Evolutionary conservation across 2,797 vertebrate genomes (phyloP).

Genomic region (Gephyroberyx darwinii): DNA sequence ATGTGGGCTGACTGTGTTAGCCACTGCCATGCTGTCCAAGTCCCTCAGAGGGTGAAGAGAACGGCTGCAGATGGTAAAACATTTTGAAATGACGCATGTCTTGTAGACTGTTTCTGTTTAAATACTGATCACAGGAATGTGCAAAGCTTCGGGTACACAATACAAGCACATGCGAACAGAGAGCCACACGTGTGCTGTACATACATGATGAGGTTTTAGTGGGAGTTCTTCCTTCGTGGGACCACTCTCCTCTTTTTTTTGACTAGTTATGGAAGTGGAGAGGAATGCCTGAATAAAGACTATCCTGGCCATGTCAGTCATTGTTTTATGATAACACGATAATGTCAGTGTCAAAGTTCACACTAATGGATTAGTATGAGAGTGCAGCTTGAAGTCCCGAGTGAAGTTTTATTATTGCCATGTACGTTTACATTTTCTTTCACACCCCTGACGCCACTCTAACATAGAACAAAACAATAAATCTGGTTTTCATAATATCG

Average conservation of each 20-base stretch:
- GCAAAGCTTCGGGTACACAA: constrained; percentile 38
- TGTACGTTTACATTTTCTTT: too few species aligned
- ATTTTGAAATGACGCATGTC: constrained; percentile 44
- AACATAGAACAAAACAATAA: not conserved
- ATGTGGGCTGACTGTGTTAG: constrained; percentile 49
- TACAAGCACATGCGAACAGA: constrained; percentile 33
- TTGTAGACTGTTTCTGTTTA: constrained; percentile 30
- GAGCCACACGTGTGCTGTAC: constrained; percentile 35
- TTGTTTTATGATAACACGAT: too few species aligned
- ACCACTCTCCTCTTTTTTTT: too few species aligned
- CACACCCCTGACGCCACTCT: not conserved
- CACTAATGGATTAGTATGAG: too few species aligned
- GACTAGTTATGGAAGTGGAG: too few species aligned
- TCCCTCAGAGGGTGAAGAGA: constrained; percentile 41
- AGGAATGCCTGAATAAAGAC: too few species aligned
- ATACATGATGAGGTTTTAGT: constrained; percentile 19
- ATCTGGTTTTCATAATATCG: not conserved
- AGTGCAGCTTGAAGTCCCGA: too few species aligned
- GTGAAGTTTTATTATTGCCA: not conserved
- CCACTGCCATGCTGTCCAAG: constrained; percentile 42
- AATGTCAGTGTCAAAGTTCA: too few species aligned
- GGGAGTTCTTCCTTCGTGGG: too few species aligned
- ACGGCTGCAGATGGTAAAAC: constrained; percentile 63
- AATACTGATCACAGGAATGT: constrained; percentile 37
- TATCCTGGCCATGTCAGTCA: too few species aligned